phyloP scores from a whole-genome alignment of 1,140 invertebrate species.

The Rhagoletis pomonella region DNA sequence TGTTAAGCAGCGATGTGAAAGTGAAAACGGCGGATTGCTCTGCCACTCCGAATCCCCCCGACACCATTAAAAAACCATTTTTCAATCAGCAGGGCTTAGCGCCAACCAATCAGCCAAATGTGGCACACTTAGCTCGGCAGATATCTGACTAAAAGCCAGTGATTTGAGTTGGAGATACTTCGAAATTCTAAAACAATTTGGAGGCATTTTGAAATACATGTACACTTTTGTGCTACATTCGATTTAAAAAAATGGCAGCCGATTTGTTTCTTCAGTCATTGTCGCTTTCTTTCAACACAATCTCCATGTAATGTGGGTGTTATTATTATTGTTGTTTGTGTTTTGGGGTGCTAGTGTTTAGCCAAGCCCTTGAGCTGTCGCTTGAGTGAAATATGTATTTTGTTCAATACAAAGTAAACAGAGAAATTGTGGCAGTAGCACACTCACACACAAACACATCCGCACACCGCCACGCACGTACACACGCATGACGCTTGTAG shows the following conservation, averaged over 20 bases:
- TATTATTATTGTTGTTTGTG: not conserved
- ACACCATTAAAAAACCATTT: constrained; percentile 34
- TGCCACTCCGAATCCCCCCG: not conserved
- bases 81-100: constrained; percentile 13
- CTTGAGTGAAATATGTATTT: constrained; percentile 44
- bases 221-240: not conserved
- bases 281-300: not conserved
- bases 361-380: constrained; percentile 16
- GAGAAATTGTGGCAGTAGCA: constrained; percentile 38
- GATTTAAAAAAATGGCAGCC: not conserved
- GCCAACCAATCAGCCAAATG: not conserved
- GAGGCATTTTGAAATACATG: not conserved
- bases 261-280: not conserved
- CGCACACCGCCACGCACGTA: too few relatives aligned
- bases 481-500: too few relatives aligned
- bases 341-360: not conserved
- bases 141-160: not conserved
- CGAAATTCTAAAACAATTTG: constrained; percentile 4
- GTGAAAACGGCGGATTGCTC: not conserved
- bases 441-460: not conserved
- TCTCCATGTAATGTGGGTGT: not conserved
- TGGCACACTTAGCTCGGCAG: not conserved
- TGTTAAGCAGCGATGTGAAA: constrained; percentile 31
- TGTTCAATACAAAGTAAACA: not conserved
- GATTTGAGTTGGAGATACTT: not conserved